Evolutionary conservation across 2,113 vertebrate species (phyloP).

Genomic region (Platysternon megacephalum): DNA sequence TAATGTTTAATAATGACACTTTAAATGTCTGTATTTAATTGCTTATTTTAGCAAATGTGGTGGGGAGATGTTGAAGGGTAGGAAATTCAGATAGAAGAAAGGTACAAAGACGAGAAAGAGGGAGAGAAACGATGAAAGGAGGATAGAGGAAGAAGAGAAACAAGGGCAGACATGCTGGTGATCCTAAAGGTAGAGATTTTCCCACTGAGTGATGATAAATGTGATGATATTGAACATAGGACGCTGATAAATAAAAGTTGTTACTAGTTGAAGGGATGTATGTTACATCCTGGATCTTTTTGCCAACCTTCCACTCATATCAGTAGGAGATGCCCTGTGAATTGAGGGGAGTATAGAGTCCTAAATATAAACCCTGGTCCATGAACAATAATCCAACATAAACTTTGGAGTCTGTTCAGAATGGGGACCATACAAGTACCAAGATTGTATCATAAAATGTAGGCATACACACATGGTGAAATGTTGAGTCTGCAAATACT

Average conservation of each 20-base stretch:
- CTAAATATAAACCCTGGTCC: not conserved
- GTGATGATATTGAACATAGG: accelerated
- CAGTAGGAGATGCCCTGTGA: not conserved
- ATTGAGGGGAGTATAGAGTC: not conserved
- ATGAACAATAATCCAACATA: not conserved
- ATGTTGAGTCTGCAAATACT: accelerated
- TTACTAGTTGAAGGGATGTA: not conserved
- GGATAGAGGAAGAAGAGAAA: not conserved
- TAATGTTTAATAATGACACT: conserved; percentile 31
- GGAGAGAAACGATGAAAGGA: not conserved
- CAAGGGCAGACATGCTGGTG: not conserved
- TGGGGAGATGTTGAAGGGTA: conserved; percentile 57
- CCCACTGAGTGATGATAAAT: accelerated
- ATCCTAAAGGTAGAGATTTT: not conserved
- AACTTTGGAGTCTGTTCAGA: accelerated
- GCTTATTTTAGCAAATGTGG: conserved; percentile 63
- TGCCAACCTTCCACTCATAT: accelerated
- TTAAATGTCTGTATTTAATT: conserved; percentile 56
- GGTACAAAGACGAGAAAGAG: not conserved
- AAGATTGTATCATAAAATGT: not conserved
- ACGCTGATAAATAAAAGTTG: not conserved
- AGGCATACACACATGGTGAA: accelerated
- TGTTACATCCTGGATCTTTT: accelerated
- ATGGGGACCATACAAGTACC: accelerated
- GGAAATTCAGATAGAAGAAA: not conserved